These are phyloP conservation scores for Noctua janthe DNA, from an alignment of 2,888 invertebrate species.

Conservation along the genomic window DNA sequence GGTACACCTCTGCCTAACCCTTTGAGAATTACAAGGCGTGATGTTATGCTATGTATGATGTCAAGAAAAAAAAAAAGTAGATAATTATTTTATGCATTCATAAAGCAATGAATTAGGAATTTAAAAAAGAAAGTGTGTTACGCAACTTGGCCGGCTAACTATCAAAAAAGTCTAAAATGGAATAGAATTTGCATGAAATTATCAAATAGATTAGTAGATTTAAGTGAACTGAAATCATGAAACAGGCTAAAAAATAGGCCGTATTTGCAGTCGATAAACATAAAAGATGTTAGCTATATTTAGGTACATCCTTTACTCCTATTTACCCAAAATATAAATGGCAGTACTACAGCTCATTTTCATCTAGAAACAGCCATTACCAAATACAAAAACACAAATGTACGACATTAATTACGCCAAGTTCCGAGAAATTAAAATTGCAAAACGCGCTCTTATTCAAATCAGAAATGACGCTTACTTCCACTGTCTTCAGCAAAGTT, in stretches of 20 bases:
- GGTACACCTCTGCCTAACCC: too few relatives aligned
- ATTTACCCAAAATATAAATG: neutral
- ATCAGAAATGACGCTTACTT: slow-evolving; percentile 50
- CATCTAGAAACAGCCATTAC: slow-evolving; percentile 34
- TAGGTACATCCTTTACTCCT: neutral
- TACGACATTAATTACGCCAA: slow-evolving; percentile 53
- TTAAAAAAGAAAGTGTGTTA: neutral
- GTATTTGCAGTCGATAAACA: neutral
- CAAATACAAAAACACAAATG: slow-evolving; percentile 37
- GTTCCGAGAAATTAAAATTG: slow-evolving; percentile 50
- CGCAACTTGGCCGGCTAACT: neutral
- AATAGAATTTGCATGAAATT: neutral
- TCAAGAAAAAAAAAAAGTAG: too few relatives aligned
- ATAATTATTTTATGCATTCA: too few relatives aligned
- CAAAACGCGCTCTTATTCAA: slow-evolving; percentile 54
- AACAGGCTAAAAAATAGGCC: neutral
- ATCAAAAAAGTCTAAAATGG: neutral
- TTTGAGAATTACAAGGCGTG: too few relatives aligned
- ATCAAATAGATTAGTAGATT: neutral
- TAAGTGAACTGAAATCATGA: neutral
- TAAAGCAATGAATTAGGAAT: neutral
- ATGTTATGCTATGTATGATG: too few relatives aligned
- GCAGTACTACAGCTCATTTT: slow-evolving; percentile 18
- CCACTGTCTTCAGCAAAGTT: slow-evolving; percentile 49
- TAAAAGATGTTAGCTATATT: neutral